Base-by-base conservation (phyloP, 2,113 vertebrate species). In the Pterocles orientalis region DNA sequence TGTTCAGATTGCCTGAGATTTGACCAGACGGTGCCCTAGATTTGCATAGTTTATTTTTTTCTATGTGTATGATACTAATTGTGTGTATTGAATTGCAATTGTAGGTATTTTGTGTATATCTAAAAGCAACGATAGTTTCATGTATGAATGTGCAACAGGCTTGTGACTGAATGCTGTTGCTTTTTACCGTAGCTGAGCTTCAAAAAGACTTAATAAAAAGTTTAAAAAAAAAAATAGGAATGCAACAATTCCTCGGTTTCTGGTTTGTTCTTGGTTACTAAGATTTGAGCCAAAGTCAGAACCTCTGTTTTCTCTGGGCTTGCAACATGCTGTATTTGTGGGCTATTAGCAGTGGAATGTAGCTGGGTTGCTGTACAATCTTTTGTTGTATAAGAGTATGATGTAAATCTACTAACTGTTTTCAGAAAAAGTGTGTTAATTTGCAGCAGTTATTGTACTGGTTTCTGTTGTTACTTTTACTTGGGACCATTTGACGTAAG, bases 91-190 rank as follows among this genome's bases (percentile, higher is more conserved):
- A 98, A 98, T 96, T 98, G 97, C 98, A 97, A 96, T 28, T 45
- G 97, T 98, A 98, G 97, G 76, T 98, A 98, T 98, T 98, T 98
- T 97, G 95, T 98, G 97, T 98, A 98, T 97, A 95, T 97, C 89
- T 95, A 97, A 97, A 98, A 96, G 92, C 97, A 98, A 97, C 51
- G 94, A 98, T 97, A 97, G 95, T 98, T 98, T 97, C 95, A 95
- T 96, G 97, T 98, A 98, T 98, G 98, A 98, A 98, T 98, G 98
- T 98, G 96, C 97, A 98, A 98, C 98, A 97, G 96, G 97, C 98
- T 97, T 97, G 97, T 98, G 96, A 97, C 94, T 92, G 96, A 97
- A 98, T 97, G 97, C 97, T 98, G 93, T 96, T 97, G 94, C 97
- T 98, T 98, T 98, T 97, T 98, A 98, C 83, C 56, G 66, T 97